Base-by-base conservation (phyloP, 1,140 invertebrate species). In the Acromyrmex charruanus region DNA sequence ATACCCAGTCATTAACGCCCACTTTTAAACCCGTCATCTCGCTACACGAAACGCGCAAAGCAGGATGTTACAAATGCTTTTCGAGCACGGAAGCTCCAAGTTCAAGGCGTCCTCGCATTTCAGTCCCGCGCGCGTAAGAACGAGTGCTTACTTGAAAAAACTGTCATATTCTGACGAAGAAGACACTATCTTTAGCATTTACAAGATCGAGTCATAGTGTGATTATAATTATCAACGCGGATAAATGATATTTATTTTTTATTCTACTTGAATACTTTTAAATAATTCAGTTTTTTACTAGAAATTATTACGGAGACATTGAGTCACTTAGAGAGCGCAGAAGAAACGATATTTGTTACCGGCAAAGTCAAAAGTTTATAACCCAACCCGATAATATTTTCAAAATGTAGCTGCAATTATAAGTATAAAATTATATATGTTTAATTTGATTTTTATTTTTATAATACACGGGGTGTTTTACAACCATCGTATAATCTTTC, bases 21-120 rank as follows among this genome's bases (percentile, higher is more conserved):
- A 58, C 25, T 9, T 79, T 79, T 66, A 66, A 79, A 79, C 49
- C 21, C 18, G 9, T 18, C 3, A 25, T 66, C 75, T 65, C 25
- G 59, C 10, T n/a, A 65, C 39, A n/a, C 61, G 14, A 39, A 77
- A 14, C 35, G 39, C 66, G 66, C 66, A 69, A 69, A 69, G n/a
- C 10, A 16, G 39, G 25, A 79, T 1, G 25, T 49, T 58, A 75
- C 31, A 3, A 58, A 18, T 58, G n/a, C 39, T 49, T 66, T 79
- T 31, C 59, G 16, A 12, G 35, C 58, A 44, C 16, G 9, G 44
- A 79, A n/a, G 35, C 18, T 31, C 2, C 55, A 61, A 77, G 12
- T 79, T 21, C 39, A 51, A 79, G 28, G 25, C 61, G 51, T 55
- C 18, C 18, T 63, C 5, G 16, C 10, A 31, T 14, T 39, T 51